A percentile compares a stretch with the other conserved stretches of the same genome.
Evolutionary conservation across 2,113 vertebrate species (phyloP).

Genomic region (Felis chaus): DNA sequence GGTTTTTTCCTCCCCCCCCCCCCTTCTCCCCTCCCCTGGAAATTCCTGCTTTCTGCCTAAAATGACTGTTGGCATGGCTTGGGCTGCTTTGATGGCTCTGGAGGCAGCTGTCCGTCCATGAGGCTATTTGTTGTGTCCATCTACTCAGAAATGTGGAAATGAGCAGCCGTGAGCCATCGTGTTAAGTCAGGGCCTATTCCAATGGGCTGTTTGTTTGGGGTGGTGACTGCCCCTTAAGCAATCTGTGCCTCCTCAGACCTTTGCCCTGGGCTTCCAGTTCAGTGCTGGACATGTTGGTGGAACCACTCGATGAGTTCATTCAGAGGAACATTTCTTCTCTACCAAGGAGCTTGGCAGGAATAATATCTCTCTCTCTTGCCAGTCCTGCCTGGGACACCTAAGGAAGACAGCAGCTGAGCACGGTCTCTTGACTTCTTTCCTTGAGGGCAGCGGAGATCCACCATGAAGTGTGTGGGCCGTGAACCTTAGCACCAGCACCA

Average conservation of each 20-base stretch:
- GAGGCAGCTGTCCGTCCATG: not conserved
- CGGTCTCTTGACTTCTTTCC: not conserved
- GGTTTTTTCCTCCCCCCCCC: fast-evolving
- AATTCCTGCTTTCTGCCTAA: not conserved
- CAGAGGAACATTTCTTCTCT: not conserved
- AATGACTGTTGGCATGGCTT: not conserved
- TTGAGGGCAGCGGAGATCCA: not conserved
- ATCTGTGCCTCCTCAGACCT: not conserved
- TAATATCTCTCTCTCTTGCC: not conserved
- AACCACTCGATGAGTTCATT: not conserved
- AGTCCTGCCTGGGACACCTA: not conserved
- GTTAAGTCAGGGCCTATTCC: not conserved
- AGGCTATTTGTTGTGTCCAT: not conserved
- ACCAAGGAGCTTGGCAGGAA: not conserved
- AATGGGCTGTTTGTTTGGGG: not conserved
- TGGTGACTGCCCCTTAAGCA: not conserved
- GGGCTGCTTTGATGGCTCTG: not conserved
- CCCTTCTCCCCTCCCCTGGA: not conserved
- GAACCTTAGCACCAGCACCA: not conserved
- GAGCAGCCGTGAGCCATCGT: not conserved
- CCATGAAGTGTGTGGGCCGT: not conserved
- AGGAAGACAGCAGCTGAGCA: not conserved
- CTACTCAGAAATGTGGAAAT: not conserved
- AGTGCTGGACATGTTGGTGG: not conserved
- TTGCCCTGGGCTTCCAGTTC: slow-evolving; percentile 23